Evolutionary conservation across 2,113 vertebrate species (phyloP), one percentile per base, ranked within the genome.

Genomic region (Otolemur garnettii): DNA sequence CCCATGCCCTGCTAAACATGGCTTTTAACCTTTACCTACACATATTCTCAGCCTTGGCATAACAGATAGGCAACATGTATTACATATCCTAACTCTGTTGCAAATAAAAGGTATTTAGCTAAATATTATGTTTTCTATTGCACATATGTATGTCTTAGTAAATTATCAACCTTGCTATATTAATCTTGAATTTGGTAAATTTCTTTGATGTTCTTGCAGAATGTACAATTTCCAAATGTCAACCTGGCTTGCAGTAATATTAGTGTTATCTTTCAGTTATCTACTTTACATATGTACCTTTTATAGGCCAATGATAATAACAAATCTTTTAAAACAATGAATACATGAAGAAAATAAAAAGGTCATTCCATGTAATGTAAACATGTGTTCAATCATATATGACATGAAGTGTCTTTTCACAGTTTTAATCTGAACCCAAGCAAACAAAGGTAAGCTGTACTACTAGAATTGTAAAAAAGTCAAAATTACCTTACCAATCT

Each of bases 371-470:
- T 19, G 7, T 80, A 90, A 71, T 71, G 80, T 55, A 72, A 90
- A 80, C 11, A 80, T 26, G 74, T 64, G 62, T 82, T 93, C 68
- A 82, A 24, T 86, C 57, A 59, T 22, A 53, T 4, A 91, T 62
- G 10, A 82, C 74, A 79, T 42, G 89, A 91, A 81, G 86, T 66
- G 19, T 85, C 19, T 84, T 94, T 90, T 83, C 77, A 93, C 8
- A 28, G 28, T 33, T 87, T 91, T 55, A 91, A 4, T 82, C 9
- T 78, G 81, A 88, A 81, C 68, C 82, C 1, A 95, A 53, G 28
- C 22, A 60, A 89, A 55, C 53, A 93, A 91, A 75, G 22, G 35
- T 42, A 28, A 78, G 24, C n/a, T 68, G 3, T 38, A 26, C 62
- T 38, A 26, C 62, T 33, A 59, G 38, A 78, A 85, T 30, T 75